These are phyloP conservation scores for Radopholus similis DNA, from an alignment of 1,140 invertebrate species.

Conservation along the genomic window DNA sequence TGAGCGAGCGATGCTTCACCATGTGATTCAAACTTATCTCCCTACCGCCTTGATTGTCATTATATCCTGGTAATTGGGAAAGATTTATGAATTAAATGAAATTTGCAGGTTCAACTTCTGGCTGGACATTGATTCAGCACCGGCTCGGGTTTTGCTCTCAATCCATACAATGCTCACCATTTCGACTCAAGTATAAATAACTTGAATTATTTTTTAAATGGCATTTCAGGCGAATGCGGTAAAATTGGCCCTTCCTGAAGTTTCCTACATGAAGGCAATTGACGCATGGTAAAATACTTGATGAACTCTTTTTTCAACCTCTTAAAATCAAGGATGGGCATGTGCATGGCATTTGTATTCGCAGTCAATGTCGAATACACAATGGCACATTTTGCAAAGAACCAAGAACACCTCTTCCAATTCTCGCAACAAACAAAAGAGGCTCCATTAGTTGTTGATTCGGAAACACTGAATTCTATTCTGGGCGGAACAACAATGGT, in stretches of 20 bases:
- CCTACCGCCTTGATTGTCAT: slow-evolving; percentile 57
- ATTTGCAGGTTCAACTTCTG: slow-evolving; percentile 60
- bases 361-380: slow-evolving; percentile 59
- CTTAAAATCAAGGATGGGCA: too few relatives aligned
- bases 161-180: slow-evolving; percentile 48
- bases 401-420: slow-evolving; percentile 45
- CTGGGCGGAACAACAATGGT: neutral
- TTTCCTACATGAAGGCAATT: slow-evolving; percentile 55
- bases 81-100: neutral
- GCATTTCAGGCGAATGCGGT: slow-evolving; percentile 59
- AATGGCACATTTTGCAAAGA: slow-evolving; percentile 57
- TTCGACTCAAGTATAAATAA: neutral
- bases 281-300: too few relatives aligned
- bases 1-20: slow-evolving; percentile 55
- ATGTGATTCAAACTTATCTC: slow-evolving; percentile 58
- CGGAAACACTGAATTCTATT: neutral
- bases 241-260: slow-evolving; percentile 53
- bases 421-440: slow-evolving; percentile 49
- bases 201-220: slow-evolving; percentile 30
- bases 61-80: slow-evolving; percentile 48
- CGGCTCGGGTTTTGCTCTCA: slow-evolving; percentile 59
- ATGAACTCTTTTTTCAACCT: too few relatives aligned
- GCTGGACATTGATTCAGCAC: slow-evolving; percentile 61
- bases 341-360: slow-evolving; percentile 43
- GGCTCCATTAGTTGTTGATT: slow-evolving; percentile 50